phyloP scores from a whole-genome alignment of 2,888 invertebrate species.

The Diloba caeruleocephala region DNA sequence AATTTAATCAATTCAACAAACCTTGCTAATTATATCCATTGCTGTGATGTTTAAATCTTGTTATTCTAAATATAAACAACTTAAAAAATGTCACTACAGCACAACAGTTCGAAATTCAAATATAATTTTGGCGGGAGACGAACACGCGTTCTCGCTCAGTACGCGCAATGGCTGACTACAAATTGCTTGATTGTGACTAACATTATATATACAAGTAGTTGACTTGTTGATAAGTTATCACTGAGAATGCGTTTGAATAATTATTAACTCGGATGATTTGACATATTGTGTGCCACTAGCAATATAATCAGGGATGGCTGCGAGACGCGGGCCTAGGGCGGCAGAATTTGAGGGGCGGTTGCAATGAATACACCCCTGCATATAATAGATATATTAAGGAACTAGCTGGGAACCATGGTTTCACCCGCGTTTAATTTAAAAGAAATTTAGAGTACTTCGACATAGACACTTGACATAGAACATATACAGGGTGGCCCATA shows the following conservation, averaged over 20 bases:
- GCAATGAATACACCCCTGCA: too few species aligned
- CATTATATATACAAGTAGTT: too few species aligned
- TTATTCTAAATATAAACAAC: slow-evolving; percentile 19
- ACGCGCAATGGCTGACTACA: slow-evolving; percentile 48
- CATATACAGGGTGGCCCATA: too few species aligned
- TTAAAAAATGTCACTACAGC: slow-evolving; percentile 36
- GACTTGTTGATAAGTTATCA: slow-evolving; percentile 57
- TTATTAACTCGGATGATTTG: slow-evolving; percentile 47
- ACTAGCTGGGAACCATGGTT: too few species aligned
- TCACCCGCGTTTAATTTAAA: too few species aligned
- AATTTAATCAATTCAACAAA: slow-evolving; percentile 31
- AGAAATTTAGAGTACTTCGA: too few species aligned
- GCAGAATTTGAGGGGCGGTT: not conserved
- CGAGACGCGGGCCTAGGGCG: not conserved
- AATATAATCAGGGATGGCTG: not conserved
- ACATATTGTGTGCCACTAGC: slow-evolving; percentile 30
- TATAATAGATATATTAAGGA: too few species aligned
- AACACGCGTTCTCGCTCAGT: slow-evolving; percentile 49
- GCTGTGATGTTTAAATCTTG: slow-evolving; percentile 19
- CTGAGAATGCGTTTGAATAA: slow-evolving; percentile 42
- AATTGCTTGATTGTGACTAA: slow-evolving; percentile 44
- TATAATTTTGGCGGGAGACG: slow-evolving; percentile 48
- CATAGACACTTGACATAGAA: too few species aligned
- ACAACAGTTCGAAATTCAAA: slow-evolving; percentile 50
- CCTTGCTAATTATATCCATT: slow-evolving; percentile 63